Percentiles rank a stretch among this genome's conserved stretches.
Conservation (phyloP, 2,888 invertebrate species). For the Cephus runcator region DNA sequence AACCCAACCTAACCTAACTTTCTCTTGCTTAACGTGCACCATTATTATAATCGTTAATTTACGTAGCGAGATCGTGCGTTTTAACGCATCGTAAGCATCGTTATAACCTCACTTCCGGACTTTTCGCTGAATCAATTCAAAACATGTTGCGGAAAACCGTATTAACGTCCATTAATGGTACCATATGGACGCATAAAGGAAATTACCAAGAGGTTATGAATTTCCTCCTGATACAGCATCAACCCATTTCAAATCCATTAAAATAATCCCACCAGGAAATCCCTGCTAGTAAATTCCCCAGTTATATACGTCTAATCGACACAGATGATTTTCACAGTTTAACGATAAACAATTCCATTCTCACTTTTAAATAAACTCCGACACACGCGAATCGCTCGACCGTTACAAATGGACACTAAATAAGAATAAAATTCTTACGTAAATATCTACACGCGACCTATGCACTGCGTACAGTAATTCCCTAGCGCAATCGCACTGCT, state of each 20-base stretch:
- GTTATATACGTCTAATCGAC: neutral
- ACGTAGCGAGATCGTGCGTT: neutral
- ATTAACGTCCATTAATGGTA: neutral
- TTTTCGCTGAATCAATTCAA: neutral
- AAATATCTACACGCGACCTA: neutral
- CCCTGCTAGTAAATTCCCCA: neutral
- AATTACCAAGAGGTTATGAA: neutral
- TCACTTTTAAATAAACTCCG: constrained; percentile 38
- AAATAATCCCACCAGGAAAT: neutral
- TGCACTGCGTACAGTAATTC: neutral
- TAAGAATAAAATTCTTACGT: neutral
- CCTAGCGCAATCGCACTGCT: neutral
- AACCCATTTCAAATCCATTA: neutral
- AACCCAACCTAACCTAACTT: neutral
- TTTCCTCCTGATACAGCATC: neutral
- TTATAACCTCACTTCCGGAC: neutral
- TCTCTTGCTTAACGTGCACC: neutral
- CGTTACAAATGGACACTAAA: constrained; percentile 8
- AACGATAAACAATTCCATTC: constrained; percentile 41
- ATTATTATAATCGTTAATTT: neutral
- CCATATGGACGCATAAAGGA: neutral
- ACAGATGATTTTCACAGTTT: constrained; percentile 21
- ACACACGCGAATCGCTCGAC: constrained; percentile 20
- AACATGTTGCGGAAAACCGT: neutral
- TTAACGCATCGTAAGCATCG: neutral